These are phyloP conservation scores for Oreotrochilus melanogaster DNA, from an alignment of 2,113 vertebrate genomes.

Conservation along the genomic window DNA sequence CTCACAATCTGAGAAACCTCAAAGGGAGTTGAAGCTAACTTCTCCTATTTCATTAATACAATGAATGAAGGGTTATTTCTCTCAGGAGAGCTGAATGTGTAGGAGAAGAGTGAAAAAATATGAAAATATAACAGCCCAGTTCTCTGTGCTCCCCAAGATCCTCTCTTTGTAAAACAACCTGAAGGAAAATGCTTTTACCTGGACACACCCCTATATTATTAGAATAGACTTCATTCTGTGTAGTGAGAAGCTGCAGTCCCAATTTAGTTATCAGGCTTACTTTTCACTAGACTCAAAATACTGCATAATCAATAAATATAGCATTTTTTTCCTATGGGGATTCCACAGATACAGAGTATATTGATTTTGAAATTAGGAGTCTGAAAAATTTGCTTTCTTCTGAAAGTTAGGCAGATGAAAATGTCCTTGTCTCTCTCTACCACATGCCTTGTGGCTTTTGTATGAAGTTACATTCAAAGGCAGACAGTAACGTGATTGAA, in stretches of 20 bases:
- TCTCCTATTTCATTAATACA: not conserved
- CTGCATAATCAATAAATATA: not conserved
- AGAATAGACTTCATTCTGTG: not conserved
- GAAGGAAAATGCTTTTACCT: not conserved
- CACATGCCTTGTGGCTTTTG: not conserved
- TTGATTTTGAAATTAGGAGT: not conserved
- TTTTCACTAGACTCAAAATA: not conserved
- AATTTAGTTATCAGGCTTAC: not conserved
- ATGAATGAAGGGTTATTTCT: not conserved
- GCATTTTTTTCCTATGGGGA: not conserved
- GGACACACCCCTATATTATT: not conserved
- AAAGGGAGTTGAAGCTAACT: not conserved
- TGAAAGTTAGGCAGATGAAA: not conserved
- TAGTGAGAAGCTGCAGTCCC: not conserved
- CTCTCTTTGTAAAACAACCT: not conserved
- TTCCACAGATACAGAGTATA: not conserved
- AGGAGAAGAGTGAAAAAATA: not conserved
- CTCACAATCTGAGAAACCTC: not conserved
- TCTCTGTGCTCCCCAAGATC: not conserved
- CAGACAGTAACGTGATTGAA: not conserved
- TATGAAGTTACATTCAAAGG: not conserved
- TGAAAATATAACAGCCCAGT: not conserved
- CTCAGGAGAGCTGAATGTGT: not conserved
- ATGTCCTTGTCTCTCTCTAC: not conserved
- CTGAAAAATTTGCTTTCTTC: not conserved